Conservation (phyloP, 2,888 invertebrate species). For the Mayetiola destructor region DNA sequence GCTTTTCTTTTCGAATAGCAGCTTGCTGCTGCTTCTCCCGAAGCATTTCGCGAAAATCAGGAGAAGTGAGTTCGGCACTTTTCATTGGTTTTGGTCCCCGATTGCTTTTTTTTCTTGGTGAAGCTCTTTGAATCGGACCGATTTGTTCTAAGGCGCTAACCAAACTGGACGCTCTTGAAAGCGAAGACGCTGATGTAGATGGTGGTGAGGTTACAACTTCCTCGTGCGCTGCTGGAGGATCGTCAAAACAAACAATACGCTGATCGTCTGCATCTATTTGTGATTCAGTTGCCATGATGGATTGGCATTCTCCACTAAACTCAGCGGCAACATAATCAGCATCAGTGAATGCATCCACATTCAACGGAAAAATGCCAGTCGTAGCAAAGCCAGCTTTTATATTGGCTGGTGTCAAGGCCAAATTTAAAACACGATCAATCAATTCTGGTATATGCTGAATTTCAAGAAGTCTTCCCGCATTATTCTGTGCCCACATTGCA, state of each 20-base stretch:
- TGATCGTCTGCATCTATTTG: no score
- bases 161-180: no score
- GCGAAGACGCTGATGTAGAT: no score
- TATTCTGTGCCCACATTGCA: conserved; percentile 17
- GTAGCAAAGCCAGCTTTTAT: not conserved
- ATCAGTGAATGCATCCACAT: no score
- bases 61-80: conserved; percentile 14
- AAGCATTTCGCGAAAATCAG: not conserved
- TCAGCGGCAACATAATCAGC: no score
- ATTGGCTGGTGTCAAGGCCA: not conserved
- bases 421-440: not conserved
- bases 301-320: no score
- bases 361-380: not conserved
- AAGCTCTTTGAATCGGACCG: conserved; percentile 5
- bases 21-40: not conserved
- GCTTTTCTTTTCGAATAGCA: not conserved
- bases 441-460: not conserved
- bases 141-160: conserved; percentile 13
- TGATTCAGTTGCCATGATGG: no score
- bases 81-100: conserved; percentile 16
- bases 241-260: no score
- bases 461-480: conserved; percentile 14
- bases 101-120: conserved; percentile 15
- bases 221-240: no score
- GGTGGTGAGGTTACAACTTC: no score